Base-by-base conservation (phyloP, 1,140 invertebrate species). In the Diprion similis region DNA sequence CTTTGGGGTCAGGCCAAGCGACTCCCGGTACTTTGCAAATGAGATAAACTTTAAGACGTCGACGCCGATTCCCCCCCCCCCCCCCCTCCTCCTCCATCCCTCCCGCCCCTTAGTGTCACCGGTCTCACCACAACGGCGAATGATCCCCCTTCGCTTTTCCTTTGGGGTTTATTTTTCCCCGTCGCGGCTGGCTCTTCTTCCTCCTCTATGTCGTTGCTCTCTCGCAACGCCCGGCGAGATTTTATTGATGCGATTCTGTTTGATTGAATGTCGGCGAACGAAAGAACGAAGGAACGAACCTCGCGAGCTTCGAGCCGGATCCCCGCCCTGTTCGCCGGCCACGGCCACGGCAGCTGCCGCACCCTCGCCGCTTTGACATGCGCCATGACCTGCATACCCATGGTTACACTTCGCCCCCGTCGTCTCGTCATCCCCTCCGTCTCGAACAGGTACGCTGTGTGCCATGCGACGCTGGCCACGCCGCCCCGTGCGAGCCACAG, bases 281-380 rank as follows among this genome's bases (percentile, higher is more conserved):
- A 46, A 46, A 13, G 37, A 59, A 64, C n/a, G 66, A 19, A 46
- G 48, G 19, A 51, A 24, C 8, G 48, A 47, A 66, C 13, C n/a
- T 17, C 65, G 45, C 66, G 47, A 19, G 10, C 9, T 46, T 37
- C n/a, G 18, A 47, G 67, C 11, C 46, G 73, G 24, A 67, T 24
- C 72, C 15, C 17, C 37, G 46, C 66, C 24, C 17, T 37, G 72
- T 51, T 19, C 47, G n/a, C 46, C 46, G 51, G 67, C 67, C 51
- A 24, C 18, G 24, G 65, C 18, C 13, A 45, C 18, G 18, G 45
- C 46, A 47, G 72, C 71, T 83, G 81, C 83, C 82, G 82, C 83
- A 83, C 83, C 83, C 83, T 83, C 78, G 76, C 69, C n/a, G 71
- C 74, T 48, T 74, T 84, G 83, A 83, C 83, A 85, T 84, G 83